Percentiles rank a stretch among this genome's conserved stretches.
Evolutionary conservation across 2,797 vertebrate genomes (phyloP).

Genomic region (Danio aesculapii): DNA sequence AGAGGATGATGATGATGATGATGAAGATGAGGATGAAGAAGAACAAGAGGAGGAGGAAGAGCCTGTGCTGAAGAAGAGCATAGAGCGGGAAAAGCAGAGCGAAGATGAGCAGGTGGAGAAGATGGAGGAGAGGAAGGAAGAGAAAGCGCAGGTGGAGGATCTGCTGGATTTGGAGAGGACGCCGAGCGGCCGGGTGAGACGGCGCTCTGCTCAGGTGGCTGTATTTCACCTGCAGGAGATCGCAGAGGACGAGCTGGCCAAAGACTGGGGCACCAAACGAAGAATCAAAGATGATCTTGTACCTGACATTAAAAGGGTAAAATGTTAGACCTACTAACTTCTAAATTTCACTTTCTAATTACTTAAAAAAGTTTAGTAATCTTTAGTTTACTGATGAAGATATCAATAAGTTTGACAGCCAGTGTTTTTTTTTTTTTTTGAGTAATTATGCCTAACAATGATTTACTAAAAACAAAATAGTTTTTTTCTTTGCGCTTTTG

Average conservation of each 20-base stretch:
- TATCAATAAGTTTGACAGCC: not conserved
- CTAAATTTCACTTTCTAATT: too few relatives aligned
- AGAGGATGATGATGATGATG: conserved; percentile 62
- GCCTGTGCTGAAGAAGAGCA: conserved; percentile 27
- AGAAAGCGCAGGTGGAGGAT: conserved; percentile 53
- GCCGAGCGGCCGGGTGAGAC: conserved; percentile 92
- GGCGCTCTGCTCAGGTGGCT: conserved; percentile 92
- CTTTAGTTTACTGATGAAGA: not conserved
- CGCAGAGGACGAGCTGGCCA: conserved; percentile 92
- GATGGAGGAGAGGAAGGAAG: conserved; percentile 40
- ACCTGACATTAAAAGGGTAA: conserved; percentile 94
- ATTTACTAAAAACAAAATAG: too few relatives aligned
- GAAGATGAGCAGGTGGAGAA: conserved; percentile 60
- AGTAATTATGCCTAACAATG: too few relatives aligned
- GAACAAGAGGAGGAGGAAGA: conserved; percentile 65
- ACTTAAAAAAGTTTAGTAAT: too few relatives aligned
- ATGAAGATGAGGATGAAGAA: conserved; percentile 47
- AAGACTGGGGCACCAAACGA: conserved; percentile 91
- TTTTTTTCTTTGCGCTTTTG: too few relatives aligned
- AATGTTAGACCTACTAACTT: conserved; percentile 45
- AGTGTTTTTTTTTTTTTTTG: too few relatives aligned
- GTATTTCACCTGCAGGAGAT: conserved; percentile 98
- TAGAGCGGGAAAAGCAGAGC: conserved; percentile 51
- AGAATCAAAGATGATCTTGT: conserved; percentile 97
- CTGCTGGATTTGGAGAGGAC: conserved; percentile 91